Conservation (phyloP, 2,888 invertebrate genomes). For the Conops quadrifasciatus region DNA sequence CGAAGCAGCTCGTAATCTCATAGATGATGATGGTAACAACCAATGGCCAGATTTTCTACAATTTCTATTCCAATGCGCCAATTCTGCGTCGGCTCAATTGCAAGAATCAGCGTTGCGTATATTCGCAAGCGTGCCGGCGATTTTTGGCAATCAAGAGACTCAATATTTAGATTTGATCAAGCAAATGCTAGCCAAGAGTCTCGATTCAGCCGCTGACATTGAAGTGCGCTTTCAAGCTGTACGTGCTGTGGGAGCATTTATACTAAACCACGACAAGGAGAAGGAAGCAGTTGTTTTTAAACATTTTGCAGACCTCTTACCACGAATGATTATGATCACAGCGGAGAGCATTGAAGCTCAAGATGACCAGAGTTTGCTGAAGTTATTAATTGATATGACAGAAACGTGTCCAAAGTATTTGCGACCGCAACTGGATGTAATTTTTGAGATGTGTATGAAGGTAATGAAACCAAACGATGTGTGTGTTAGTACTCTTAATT, state of each 20-base stretch:
- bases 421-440: conserved; percentile 82
- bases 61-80: conserved; percentile 95
- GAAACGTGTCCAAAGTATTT: conserved; percentile 93
- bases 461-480: conserved; percentile 56
- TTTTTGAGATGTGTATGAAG: conserved; percentile 90
- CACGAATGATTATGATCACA: conserved; percentile 76
- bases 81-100: conserved; percentile 80
- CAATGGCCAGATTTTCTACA: conserved; percentile 96
- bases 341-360: conserved; percentile 83
- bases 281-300: conserved; percentile 91
- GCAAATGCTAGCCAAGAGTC: conserved; percentile 88
- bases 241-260: conserved; percentile 85
- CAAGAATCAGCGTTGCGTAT: conserved; percentile 95
- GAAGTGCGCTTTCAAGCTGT: conserved; percentile 85
- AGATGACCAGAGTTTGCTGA: conserved; percentile 90
- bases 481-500: background rate
- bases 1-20: conserved; percentile 93
- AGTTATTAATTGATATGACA: conserved; percentile 92
- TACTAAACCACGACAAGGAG: conserved; percentile 82
- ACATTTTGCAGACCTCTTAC: conserved; percentile 86
- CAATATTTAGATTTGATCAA: conserved; percentile 93
- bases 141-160: conserved; percentile 95
- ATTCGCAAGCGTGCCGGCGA: conserved; percentile 95
- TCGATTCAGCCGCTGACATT: conserved; percentile 76
- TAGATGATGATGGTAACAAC: conserved; percentile 95